Evolutionary conservation across 2,113 vertebrate species (phyloP).

Genomic region (Pitta sordida): DNA sequence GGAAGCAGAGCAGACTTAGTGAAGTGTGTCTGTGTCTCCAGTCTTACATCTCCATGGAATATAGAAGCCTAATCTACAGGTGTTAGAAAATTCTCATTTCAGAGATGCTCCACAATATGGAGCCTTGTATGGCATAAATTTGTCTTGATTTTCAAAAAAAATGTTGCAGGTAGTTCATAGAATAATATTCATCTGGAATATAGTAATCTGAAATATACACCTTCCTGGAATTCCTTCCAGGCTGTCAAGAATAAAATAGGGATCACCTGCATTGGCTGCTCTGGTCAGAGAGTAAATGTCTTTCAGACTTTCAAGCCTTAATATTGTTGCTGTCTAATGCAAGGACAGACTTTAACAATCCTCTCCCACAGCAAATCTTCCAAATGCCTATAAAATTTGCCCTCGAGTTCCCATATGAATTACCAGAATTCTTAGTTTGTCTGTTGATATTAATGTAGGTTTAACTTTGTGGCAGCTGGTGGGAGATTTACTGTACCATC

Average conservation of each 20-base stretch:
- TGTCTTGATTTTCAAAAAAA: background rate
- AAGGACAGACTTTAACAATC: background rate
- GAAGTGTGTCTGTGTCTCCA: background rate
- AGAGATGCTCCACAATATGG: background rate
- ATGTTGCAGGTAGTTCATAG: background rate
- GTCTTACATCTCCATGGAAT: background rate
- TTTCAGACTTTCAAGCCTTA: background rate
- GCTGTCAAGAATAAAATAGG: background rate
- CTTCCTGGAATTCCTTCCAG: background rate
- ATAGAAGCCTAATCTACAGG: background rate
- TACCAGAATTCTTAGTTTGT: background rate
- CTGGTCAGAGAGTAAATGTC: background rate
- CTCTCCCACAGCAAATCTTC: background rate
- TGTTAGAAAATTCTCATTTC: background rate
- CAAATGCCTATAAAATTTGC: background rate
- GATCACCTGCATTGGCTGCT: background rate
- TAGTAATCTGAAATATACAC: background rate
- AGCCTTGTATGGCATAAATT: background rate
- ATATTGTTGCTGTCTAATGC: background rate
- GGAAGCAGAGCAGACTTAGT: background rate
- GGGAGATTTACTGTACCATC: constrained; percentile 19
- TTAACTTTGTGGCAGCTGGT: constrained; percentile 41
- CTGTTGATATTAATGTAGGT: constrained; percentile 21
- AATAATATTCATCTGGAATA: background rate
- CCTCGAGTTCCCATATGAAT: background rate